A percentile compares a stretch with the other conserved stretches of the same genome.
These are phyloP conservation scores for Athene noctua DNA, from an alignment of 2,113 vertebrate genomes.

Conservation along the genomic window DNA sequence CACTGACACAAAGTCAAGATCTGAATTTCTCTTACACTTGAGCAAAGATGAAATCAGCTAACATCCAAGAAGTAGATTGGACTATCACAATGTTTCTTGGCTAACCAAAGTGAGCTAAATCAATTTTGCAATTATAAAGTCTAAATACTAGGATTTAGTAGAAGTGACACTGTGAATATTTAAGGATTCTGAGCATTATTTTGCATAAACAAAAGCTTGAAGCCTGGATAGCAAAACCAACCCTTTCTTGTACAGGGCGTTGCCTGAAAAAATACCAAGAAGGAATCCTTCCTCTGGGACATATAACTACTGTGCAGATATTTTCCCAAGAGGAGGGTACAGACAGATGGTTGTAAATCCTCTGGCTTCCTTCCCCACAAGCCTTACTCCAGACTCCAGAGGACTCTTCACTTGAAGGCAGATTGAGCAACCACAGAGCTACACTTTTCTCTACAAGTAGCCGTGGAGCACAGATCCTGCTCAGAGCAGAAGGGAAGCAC, in stretches of 20 bases:
- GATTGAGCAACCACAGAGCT: background rate
- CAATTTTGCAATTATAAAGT: background rate
- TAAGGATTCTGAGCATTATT: slow-evolving; percentile 30
- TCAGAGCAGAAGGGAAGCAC: slow-evolving; percentile 41
- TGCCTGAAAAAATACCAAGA: background rate
- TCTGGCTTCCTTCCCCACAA: slow-evolving; percentile 2
- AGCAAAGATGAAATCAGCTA: background rate
- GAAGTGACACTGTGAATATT: background rate
- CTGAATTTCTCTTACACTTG: background rate
- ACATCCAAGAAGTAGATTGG: background rate
- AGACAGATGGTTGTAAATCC: slow-evolving; percentile 37
- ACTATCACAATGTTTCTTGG: background rate
- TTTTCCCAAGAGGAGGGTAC: background rate
- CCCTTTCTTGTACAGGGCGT: background rate
- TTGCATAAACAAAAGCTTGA: slow-evolving; percentile 15
- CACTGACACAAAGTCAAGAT: background rate
- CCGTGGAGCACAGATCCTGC: background rate
- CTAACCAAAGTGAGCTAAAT: background rate
- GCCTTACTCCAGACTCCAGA: background rate
- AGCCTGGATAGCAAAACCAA: background rate
- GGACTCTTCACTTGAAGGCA: background rate
- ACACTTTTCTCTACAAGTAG: slow-evolving; percentile 22
- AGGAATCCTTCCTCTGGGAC: background rate
- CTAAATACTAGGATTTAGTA: background rate
- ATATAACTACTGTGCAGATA: background rate